Evolutionary conservation across 2,888 invertebrate species (phyloP), one percentile per base, ranked within the genome.

Genomic region (Drosophila infuscata): DNA sequence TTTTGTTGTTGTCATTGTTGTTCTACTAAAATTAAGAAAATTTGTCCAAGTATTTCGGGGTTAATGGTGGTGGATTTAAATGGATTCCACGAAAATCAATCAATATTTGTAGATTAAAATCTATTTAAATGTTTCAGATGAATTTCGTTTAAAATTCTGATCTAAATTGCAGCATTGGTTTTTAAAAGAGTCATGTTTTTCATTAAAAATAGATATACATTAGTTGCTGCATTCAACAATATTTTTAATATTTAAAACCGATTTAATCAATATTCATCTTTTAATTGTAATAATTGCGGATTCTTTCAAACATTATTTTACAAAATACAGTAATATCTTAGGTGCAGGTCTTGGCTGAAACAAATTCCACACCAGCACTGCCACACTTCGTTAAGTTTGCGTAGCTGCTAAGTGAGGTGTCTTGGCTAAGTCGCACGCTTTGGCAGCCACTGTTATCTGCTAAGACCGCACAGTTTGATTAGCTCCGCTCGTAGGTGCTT

Each of bases 301-400:
- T 9, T 15, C 25, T 3, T 15, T 33, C 5, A 20, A 20, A 32
- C 3, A 57, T 30, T 51, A 32, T n/a, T 51, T 51, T 11, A 3
- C 33, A 33, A 3, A 35, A 29, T 17, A 15, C 9, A 9, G n/a
- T n/a, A 35, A 17, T 57, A 20, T 20, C 36, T 49, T 17, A 8
- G 63, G 76, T 68, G 11, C 2, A 17, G 5, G 62, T 69, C 76
- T 53, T 30, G 1, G 41, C 46, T 79, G 6, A 30, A 4, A 0
- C 11, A 20, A 4, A 0, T 41, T 20, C 1, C 20, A 35, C 35
- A 56, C 53, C 46, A 59, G 41, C 0, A 5, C 0, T 11, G 20
- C 0, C 3, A 61, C 12, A 30, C 1, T 61, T 61, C 32, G 52
- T 70, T 49, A 3, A 58, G 7, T 59, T 38, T 29, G 8, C 2